Base-by-base conservation (phyloP, 2,797 vertebrate genomes). In the Podarcis siculus region DNA sequence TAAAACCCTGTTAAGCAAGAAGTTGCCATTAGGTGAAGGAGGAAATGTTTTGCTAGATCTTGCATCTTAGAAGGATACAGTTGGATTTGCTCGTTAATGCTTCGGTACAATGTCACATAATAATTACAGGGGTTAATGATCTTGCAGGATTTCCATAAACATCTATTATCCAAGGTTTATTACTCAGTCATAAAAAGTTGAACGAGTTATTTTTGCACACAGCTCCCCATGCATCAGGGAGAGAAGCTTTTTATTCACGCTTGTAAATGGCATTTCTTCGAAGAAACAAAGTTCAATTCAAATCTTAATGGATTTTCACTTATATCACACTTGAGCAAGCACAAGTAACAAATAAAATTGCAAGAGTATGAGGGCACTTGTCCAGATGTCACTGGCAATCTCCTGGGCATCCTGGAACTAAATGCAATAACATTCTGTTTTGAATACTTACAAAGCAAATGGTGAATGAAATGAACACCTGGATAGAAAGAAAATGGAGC, bases 1-100 rank as follows among this genome's bases (percentile, higher is more conserved):
- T 98, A 94, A 98, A 98, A 87, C 98, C 98, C 98, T 98, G 94
- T 39, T 83, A 92, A 91, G 90, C 80, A 35, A 91, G 67, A 79
- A 35, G 79, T 77, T 58, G 85, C 89, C 66, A 91, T n/a, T 6
- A 87, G 8, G 45, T 12, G 3, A 0, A 90, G 42, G 3, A 77
- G 76, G 37, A 92, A 92, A 82, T 12, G 89, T 85, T 86, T 87
- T 35, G 85, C 71, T 86, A 23, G 87, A 49, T 67, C 78, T 91
- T 85, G 1, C 89, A 4, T 85, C 86, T 79, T 81, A 69, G 1
- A 2, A 30, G 17, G 2, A 6, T 77, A 80, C 30, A 37, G 39
- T 85, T 64, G 82, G 35, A 32, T 90, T 58, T 69, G 90, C 7
- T 1, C 83, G 72, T 87, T 90, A 90, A 77, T 76, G 87, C 37